phyloP scores from a whole-genome alignment of 2,113 vertebrate species.

The Nettapus auritus region DNA sequence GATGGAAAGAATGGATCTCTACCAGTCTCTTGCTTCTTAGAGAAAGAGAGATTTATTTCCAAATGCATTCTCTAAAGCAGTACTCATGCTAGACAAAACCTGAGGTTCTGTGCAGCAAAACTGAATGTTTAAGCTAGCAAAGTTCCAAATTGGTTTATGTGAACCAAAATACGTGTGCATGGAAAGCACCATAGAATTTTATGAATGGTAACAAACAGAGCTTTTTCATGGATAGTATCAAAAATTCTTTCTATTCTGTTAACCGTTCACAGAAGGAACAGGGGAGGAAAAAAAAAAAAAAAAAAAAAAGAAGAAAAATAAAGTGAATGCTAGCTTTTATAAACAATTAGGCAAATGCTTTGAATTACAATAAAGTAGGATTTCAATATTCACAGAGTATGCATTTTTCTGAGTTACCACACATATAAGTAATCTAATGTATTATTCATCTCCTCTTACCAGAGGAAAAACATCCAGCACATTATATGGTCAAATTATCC shows the following conservation, averaged over 20 bases:
- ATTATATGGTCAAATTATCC: not conserved
- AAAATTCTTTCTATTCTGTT: not conserved
- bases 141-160: not conserved
- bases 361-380: not conserved
- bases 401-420: not conserved
- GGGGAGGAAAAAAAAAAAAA: not conserved
- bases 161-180: not conserved
- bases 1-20: not conserved
- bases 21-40: not conserved
- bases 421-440: not conserved
- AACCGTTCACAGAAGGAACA: not conserved
- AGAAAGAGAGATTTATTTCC: not conserved
- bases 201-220: not conserved
- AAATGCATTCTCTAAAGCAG: not conserved
- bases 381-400: not conserved
- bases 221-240: not conserved
- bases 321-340: accelerated
- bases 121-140: not conserved
- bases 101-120: not conserved
- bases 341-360: not conserved
- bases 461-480: not conserved
- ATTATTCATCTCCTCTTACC: not conserved
- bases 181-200: not conserved
- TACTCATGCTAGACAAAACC: not conserved
- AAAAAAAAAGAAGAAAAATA: not conserved